Conservation (phyloP, 1,140 invertebrate genomes). For the Mylabris phalerata region DNA sequence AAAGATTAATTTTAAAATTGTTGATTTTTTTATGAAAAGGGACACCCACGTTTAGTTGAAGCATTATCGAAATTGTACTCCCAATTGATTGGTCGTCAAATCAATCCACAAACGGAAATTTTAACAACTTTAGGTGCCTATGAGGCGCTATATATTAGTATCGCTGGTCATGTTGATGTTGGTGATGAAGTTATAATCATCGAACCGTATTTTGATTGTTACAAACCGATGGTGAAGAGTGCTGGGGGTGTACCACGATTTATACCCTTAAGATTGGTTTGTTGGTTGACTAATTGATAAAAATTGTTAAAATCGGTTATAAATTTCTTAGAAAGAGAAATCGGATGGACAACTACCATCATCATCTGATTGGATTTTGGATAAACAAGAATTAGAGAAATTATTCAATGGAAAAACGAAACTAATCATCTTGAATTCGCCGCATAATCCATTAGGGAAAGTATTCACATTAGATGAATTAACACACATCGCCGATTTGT, state of each 20-base stretch:
- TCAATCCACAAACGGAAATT: conserved; percentile 61
- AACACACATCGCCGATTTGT: conserved; percentile 76
- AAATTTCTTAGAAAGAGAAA: too few species aligned
- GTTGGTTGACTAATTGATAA: too few species aligned
- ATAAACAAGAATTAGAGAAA: conserved; percentile 70
- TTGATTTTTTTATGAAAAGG: conserved; percentile 50
- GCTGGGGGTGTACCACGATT: conserved; percentile 83
- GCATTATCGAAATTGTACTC: conserved; percentile 81
- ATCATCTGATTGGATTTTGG: conserved; percentile 85
- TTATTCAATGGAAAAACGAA: conserved; percentile 92
- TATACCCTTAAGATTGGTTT: conserved; percentile 69
- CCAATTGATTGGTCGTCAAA: conserved; percentile 60
- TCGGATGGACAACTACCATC: conserved; percentile 21
- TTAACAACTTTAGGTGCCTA: conserved; percentile 89
- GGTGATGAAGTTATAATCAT: conserved; percentile 95
- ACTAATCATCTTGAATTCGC: conserved; percentile 92
- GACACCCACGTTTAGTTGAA: conserved; percentile 81
- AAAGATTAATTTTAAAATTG: neutral
- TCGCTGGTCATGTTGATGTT: conserved; percentile 68
- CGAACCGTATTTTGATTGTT: conserved; percentile 98
- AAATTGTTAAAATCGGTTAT: too few species aligned
- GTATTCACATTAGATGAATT: conserved; percentile 69
- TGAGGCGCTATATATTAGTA: conserved; percentile 77
- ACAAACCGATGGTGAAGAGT: conserved; percentile 86
- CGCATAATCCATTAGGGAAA: conserved; percentile 93